Evolutionary conservation across 2,113 vertebrate species (phyloP).

Genomic region (Scophthalmus maximus): DNA sequence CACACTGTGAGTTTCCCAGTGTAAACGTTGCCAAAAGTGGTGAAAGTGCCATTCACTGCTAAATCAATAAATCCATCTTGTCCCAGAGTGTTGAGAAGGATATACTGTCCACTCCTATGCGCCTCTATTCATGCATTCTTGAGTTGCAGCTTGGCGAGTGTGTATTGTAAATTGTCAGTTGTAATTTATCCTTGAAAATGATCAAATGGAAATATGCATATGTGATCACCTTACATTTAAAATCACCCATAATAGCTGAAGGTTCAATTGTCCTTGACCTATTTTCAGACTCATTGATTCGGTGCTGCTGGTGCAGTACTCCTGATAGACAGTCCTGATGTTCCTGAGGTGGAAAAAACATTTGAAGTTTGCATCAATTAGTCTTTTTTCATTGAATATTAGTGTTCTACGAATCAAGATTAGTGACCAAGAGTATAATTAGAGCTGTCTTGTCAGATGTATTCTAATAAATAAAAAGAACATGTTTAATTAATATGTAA

Average conservation of each 20-base stretch:
- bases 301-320: no score
- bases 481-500: no score
- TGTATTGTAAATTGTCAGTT: no score
- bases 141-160: no score
- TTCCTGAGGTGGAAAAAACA: not conserved
- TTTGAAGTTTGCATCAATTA: not conserved
- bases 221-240: not conserved
- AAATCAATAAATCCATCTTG: not conserved
- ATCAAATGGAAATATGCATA: not conserved
- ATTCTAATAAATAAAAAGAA: not conserved
- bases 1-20: not conserved
- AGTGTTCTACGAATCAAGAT: not conserved
- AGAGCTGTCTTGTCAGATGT: not conserved
- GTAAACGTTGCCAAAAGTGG: not conserved
- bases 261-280: not conserved
- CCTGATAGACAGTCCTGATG: not conserved
- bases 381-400: not conserved
- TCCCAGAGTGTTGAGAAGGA: slow-evolving; percentile 6
- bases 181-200: not conserved
- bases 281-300: not conserved
- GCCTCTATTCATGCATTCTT: no score
- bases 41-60: no score
- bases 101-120: not conserved
- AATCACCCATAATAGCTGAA: not conserved
- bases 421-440: not conserved